Evolutionary conservation across 2,797 vertebrate species (phyloP).

Genomic region (Eidolon dupreanum): DNA sequence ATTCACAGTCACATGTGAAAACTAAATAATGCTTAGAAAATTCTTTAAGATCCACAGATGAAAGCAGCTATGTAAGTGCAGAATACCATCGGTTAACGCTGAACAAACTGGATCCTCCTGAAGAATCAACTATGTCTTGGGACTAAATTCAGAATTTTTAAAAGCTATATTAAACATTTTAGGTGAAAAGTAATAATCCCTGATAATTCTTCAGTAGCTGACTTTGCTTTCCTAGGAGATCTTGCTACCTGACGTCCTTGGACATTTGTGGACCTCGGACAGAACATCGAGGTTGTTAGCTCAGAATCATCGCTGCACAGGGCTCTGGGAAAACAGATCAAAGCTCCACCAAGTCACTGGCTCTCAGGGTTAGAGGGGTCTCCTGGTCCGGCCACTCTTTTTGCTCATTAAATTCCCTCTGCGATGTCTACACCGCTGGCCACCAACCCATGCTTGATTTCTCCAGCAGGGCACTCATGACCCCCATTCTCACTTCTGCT

Average conservation of each 20-base stretch:
- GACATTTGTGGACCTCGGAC: background rate
- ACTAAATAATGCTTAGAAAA: background rate
- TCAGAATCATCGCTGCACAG: background rate
- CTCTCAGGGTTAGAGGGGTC: background rate
- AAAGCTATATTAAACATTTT: background rate
- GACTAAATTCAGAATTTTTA: background rate
- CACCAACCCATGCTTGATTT: fast-evolving
- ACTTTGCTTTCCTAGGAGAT: background rate
- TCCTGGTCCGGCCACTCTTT: background rate
- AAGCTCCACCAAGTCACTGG: background rate
- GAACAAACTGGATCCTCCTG: background rate
- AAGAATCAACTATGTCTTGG: background rate
- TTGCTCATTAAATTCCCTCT: background rate
- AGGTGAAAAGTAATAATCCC: background rate
- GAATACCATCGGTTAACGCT: background rate
- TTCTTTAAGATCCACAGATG: background rate
- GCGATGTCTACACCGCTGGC: background rate
- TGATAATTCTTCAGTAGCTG: background rate
- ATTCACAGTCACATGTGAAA: background rate
- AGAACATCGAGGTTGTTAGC: background rate
- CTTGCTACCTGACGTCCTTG: background rate
- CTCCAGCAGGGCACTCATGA: background rate
- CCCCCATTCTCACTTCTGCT: background rate
- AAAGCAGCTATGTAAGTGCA: background rate
- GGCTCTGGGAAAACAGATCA: background rate